These are phyloP conservation scores for Minunthozetes semirufus DNA, from an alignment of 2,888 invertebrate genomes.

Conservation along the genomic window DNA sequence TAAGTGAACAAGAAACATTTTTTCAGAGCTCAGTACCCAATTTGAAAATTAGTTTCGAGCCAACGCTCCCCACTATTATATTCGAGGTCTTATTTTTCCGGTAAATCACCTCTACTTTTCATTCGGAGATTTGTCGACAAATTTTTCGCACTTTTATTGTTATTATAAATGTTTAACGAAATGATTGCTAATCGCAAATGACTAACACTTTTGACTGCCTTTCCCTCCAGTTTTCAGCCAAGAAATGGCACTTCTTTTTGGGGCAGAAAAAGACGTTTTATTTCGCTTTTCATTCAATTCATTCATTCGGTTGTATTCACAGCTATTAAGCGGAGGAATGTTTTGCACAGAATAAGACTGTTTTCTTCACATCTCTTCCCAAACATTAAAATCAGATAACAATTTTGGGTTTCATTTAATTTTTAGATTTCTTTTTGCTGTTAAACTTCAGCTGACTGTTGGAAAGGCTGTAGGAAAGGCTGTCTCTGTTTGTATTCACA, in stretches of 20 bases:
- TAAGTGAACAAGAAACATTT: no score
- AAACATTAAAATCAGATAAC: background rate
- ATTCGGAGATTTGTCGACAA: background rate
- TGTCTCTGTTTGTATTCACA: background rate
- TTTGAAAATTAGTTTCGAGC: background rate
- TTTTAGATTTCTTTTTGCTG: background rate
- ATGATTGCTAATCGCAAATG: background rate
- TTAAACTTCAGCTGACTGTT: no score
- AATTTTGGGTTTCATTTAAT: background rate
- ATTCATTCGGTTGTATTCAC: background rate
- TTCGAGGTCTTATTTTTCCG: background rate
- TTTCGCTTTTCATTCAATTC: background rate
- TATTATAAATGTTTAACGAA: background rate
- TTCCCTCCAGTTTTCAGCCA: no score
- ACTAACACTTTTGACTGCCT: background rate
- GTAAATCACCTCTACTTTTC: no score
- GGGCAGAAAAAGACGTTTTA: no score
- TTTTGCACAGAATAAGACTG: background rate
- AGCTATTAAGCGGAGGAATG: background rate
- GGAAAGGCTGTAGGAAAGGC: no score
- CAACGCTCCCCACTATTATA: background rate
- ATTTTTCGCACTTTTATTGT: background rate
- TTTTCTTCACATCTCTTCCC: background rate
- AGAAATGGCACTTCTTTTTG: background rate
- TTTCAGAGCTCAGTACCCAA: no score